Evolutionary conservation across 1,140 invertebrate genomes (phyloP).

Genomic region (Phenacoccus solenopsis): DNA sequence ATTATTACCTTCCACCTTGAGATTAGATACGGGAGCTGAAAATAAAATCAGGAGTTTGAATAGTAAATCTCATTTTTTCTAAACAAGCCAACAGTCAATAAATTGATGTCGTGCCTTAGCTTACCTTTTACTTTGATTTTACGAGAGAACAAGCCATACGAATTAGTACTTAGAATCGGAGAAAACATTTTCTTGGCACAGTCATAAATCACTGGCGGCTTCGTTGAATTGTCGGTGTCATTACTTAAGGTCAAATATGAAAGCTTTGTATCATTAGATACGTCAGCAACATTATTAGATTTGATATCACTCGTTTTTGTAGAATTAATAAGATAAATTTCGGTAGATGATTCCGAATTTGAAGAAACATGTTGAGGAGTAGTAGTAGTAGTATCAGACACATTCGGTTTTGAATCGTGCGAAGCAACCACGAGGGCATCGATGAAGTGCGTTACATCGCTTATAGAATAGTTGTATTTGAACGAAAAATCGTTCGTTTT

Average conservation of each 20-base stretch:
- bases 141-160: not conserved
- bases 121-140: slow-evolving; percentile 7
- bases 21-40: slow-evolving; percentile 49
- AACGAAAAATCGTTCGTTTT: not conserved
- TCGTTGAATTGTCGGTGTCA: not conserved
- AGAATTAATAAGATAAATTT: not conserved
- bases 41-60: not conserved
- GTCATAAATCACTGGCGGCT: not conserved
- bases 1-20: slow-evolving; percentile 52
- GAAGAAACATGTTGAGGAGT: not conserved
- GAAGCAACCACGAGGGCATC: not conserved
- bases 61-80: too few relatives aligned
- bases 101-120: slow-evolving; percentile 12
- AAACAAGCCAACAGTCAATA: slow-evolving; percentile 2
- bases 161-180: not conserved
- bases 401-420: not conserved
- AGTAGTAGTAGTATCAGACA: not conserved
- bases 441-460: not conserved
- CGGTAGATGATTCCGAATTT: not conserved
- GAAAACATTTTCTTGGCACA: not conserved
- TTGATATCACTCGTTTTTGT: not conserved
- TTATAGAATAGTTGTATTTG: not conserved
- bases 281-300: too few relatives aligned
- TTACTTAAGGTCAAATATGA: not conserved
- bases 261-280: not conserved